These are phyloP conservation scores for Panurus biarmicus DNA, from an alignment of 2,113 vertebrate species.

Conservation along the genomic window DNA sequence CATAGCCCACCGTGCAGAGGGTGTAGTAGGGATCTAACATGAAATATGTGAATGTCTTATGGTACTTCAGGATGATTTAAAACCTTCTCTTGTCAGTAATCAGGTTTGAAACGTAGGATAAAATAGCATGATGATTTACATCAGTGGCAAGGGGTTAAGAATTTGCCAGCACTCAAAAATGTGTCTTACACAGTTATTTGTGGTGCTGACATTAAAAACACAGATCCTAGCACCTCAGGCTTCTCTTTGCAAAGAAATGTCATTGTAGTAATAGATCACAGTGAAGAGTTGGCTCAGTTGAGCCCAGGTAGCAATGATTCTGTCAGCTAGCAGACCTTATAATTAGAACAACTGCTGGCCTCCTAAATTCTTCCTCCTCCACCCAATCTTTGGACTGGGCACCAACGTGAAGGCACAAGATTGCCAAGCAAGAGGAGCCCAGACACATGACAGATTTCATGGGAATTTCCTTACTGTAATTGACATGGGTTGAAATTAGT, in stretches of 20 bases:
- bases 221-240: background rate
- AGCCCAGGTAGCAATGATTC: background rate
- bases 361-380: background rate
- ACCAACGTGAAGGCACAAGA: background rate
- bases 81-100: background rate
- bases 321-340: background rate
- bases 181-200: background rate
- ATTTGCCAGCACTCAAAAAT: slow-evolving; percentile 7
- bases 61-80: slow-evolving; percentile 13
- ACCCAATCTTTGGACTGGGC: background rate
- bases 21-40: background rate
- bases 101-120: background rate
- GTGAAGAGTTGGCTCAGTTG: background rate
- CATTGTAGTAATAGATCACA: background rate
- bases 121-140: background rate
- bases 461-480: background rate
- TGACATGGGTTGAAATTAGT: background rate
- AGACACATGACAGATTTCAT: background rate
- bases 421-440: background rate
- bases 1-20: background rate
- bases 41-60: background rate
- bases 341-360: background rate
- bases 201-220: background rate
- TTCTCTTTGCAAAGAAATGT: slow-evolving; percentile 8
- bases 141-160: background rate